A percentile compares a stretch with the other conserved stretches of the same genome.
These are phyloP conservation scores for Percopsis omiscomaycus DNA, from an alignment of 2,797 vertebrate species.

Conservation along the genomic window DNA sequence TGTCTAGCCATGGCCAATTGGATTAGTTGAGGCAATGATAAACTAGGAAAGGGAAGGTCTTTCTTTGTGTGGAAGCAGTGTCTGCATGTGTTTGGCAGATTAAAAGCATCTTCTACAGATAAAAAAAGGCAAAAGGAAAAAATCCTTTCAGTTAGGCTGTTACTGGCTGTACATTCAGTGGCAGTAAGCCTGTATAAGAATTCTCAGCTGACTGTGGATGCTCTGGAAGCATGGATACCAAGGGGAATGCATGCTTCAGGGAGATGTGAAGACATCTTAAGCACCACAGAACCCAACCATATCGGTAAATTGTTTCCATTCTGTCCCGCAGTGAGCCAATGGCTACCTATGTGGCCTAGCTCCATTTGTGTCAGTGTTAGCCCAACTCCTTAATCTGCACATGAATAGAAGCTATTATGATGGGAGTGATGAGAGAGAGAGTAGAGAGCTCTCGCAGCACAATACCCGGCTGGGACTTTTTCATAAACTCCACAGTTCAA, in stretches of 20 bases:
- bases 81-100: conserved; percentile 53
- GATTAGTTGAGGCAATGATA: conserved; percentile 71
- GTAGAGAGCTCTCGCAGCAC: conserved; percentile 29
- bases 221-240: conserved; percentile 19
- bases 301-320: conserved; percentile 29
- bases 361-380: conserved; percentile 25
- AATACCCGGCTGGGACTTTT: conserved; percentile 20
- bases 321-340: conserved; percentile 28
- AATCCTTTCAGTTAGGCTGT: conserved; percentile 48
- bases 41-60: conserved; percentile 55
- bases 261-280: conserved; percentile 30
- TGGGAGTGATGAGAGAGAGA: conserved; percentile 18
- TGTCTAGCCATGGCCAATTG: conserved; percentile 60
- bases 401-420: conserved; percentile 38
- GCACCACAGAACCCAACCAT: conserved; percentile 22
- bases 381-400: conserved; percentile 35
- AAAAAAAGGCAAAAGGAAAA: conserved; percentile 42
- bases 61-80: conserved; percentile 46
- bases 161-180: conserved; percentile 48
- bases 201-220: conserved; percentile 46
- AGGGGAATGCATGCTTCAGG: conserved; percentile 3
- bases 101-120: conserved; percentile 52
- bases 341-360: conserved; percentile 39
- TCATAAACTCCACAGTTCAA: conserved; percentile 29
- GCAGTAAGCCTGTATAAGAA: conserved; percentile 43